Evolutionary conservation across 2,113 vertebrate genomes (phyloP).

Genomic region (Chauna torquata): DNA sequence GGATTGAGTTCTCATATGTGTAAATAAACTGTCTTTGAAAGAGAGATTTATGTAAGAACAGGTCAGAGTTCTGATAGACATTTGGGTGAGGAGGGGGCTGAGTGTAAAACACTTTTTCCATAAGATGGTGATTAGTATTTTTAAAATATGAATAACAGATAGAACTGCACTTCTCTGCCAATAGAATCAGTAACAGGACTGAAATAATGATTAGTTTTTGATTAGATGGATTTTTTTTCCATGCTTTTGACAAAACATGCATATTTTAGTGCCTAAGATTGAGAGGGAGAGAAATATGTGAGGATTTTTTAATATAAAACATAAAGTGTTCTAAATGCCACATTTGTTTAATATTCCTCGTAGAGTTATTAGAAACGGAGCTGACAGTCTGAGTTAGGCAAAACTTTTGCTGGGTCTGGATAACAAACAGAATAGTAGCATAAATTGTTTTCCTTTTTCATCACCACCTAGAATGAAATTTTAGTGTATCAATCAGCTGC

Average conservation of each 20-base stretch:
- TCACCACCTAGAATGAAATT: not conserved
- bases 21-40: conserved; percentile 9
- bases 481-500: conserved; percentile 19
- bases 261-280: not conserved
- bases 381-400: not conserved
- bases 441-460: not conserved
- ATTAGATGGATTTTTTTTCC: not conserved
- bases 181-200: not conserved
- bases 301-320: not conserved
- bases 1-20: not conserved
- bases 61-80: not conserved
- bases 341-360: not conserved
- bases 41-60: not conserved
- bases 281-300: not conserved
- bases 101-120: not conserved
- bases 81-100: not conserved
- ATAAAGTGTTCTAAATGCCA: not conserved
- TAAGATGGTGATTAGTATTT: not conserved
- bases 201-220: not conserved
- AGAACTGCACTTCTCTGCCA: not conserved
- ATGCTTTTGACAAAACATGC: not conserved
- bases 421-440: not conserved
- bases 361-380: not conserved
- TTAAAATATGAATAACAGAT: not conserved
- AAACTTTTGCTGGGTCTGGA: not conserved